Base-by-base conservation (phyloP, 1,140 invertebrate species). In the Sweltsa coloradensis region DNA sequence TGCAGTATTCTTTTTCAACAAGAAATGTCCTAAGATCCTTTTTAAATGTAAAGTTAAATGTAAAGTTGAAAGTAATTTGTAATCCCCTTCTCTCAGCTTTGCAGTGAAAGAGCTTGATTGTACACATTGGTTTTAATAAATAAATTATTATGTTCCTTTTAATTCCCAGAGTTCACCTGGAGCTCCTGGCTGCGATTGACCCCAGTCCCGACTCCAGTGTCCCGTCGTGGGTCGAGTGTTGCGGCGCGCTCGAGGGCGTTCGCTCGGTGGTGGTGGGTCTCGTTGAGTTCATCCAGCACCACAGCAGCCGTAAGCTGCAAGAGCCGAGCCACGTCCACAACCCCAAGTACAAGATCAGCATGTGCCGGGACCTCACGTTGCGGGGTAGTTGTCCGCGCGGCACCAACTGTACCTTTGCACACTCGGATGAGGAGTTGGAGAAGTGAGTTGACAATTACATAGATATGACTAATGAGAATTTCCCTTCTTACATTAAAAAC, bases 361-460 rank as follows among this genome's bases (percentile, higher is more conserved):
- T 93, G 76, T 96, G 91, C 56, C 72, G 90, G 3, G 90, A 94
- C 65, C 68, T 91, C 3, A 74, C 81, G 1, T 67, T 81, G 3
- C 71, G 83, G 13, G 79, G 84, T 0, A 79, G 73, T 25, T 96
- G 91, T 66, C 90, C 91, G 0, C 69, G 90, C 22, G 85, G 89
- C 4, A 78, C 75, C 16, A 81, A 79, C 56, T 97, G 92, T 63
- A 92, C 88, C 0, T 95, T 92, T 71, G 89, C 89, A 23, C 91
- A 96, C 63, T 89, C 85, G 6, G 83, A 88, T 49, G 84, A 90
- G 49, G 91, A 97, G 65, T 66, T 94, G 14, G 89, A 93, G 58
- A 85, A 83, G 72, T 90, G 72, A 34, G 41, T 27, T n/a, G n/a
- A n/a, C n/a, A n/a, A n/a, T n/a, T n/a, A n/a, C n/a, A n/a, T n/a